Conservation (phyloP, 2,888 invertebrate genomes). For the Auanema freiburgensis region DNA sequence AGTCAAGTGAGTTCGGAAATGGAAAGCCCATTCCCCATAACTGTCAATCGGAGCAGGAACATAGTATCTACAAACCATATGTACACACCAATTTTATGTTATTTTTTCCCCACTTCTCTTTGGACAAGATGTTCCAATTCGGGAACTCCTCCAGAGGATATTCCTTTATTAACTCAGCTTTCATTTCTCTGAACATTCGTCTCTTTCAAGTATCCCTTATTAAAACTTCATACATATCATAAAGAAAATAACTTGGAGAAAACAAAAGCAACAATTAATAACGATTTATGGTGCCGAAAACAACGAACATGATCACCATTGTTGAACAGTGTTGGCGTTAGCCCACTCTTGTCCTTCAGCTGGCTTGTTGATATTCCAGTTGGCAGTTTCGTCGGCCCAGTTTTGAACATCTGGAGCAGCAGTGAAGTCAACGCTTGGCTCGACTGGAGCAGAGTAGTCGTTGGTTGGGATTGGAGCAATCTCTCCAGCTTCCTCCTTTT, state of each 20-base stretch:
- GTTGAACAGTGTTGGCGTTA: conserved; percentile 26
- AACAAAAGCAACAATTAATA: conserved; percentile 8
- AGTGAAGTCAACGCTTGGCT: conserved; percentile 42
- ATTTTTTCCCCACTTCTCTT: conserved; percentile 17
- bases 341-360: conserved; percentile 31
- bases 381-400: conserved; percentile 53
- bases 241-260: neutral
- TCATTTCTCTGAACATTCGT: conserved; percentile 2
- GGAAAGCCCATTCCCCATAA: conserved; percentile 27
- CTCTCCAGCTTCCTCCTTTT: conserved; percentile 61
- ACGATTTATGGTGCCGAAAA: conserved; percentile 22
- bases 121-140: conserved; percentile 32
- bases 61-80: conserved; percentile 16
- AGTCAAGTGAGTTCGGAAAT: conserved; percentile 33
- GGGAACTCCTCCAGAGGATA: conserved; percentile 33
- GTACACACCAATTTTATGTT: no score
- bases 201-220: neutral
- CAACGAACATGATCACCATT: conserved; percentile 10
- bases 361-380: conserved; percentile 39
- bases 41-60: conserved; percentile 33
- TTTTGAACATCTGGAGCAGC: conserved; percentile 46
- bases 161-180: conserved; percentile 10
- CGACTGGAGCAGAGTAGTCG: conserved; percentile 38
- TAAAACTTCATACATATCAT: neutral
- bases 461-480: conserved; percentile 22